A percentile compares a stretch with the other conserved stretches of the same genome.
Evolutionary conservation across 2,113 vertebrate species (phyloP).

Genomic region (Sisor rabdophorus): DNA sequence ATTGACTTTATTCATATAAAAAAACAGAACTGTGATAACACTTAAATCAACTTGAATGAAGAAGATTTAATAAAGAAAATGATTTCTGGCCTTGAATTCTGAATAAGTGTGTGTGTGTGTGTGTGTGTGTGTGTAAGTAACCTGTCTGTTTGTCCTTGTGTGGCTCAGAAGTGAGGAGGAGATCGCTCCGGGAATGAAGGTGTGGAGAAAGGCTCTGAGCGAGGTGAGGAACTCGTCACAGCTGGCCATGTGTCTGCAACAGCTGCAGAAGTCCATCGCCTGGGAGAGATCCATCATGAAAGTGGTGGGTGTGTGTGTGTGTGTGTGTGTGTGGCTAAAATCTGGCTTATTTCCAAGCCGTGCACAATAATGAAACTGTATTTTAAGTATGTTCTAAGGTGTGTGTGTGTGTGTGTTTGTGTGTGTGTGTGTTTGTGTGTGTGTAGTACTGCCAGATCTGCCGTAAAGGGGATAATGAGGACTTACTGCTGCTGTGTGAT

Average conservation of each 20-base stretch:
- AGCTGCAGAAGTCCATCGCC: conserved; percentile 97
- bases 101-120: not conserved
- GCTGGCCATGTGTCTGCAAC: conserved; percentile 96
- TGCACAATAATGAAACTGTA: not conserved
- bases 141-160: conserved; percentile 36
- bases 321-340: conserved; percentile 50
- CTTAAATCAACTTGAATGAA: too few species aligned
- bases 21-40: not conserved
- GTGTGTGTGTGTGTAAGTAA: conserved; percentile 21
- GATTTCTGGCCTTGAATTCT: not conserved
- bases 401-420: not conserved
- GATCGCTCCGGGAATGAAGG: conserved; percentile 93
- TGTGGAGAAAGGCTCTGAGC: conserved; percentile 91
- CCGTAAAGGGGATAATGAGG: conserved; percentile 96
- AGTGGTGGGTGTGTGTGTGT: conserved; percentile 83
- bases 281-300: conserved; percentile 99
- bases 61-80: too few species aligned
- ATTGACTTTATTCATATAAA: not conserved
- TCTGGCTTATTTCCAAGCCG: not conserved
- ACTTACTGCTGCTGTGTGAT: conserved; percentile 93
- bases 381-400: conserved; percentile 11
- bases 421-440: conserved; percentile 30
- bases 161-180: conserved; percentile 88
- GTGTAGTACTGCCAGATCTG: conserved; percentile 97
- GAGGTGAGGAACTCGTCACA: conserved; percentile 93